Evolutionary conservation across 1,140 invertebrate genomes (phyloP).

Genomic region (Hylaeus anthracinus): DNA sequence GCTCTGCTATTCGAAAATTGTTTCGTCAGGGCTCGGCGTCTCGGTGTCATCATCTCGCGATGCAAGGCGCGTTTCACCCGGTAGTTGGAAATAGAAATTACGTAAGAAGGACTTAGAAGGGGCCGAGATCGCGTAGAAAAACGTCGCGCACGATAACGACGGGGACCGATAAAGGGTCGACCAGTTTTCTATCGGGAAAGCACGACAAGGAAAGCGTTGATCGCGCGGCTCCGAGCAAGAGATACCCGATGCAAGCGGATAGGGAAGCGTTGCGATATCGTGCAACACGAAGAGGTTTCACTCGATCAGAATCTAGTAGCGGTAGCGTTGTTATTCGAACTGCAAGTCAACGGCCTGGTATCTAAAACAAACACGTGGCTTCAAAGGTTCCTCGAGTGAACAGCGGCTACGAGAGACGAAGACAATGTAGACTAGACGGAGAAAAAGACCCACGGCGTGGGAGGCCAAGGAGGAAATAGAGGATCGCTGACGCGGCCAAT

Average conservation of each 20-base stretch:
- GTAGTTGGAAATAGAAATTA: background rate
- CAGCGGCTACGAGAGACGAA: conserved; percentile 51
- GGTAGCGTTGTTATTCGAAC: conserved; percentile 65
- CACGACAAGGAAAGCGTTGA: conserved; percentile 6
- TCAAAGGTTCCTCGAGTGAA: conserved; percentile 51
- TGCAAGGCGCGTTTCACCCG: background rate
- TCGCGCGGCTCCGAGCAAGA: background rate
- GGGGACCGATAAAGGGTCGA: background rate
- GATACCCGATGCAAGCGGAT: background rate
- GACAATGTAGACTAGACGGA: conserved; percentile 39
- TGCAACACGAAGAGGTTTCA: conserved; percentile 23
- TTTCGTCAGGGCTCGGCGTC: too few species aligned
- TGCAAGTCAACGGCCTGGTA: conserved; percentile 77
- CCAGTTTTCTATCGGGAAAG: conserved; percentile 1
- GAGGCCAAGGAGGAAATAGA: conserved; percentile 46
- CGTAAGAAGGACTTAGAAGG: background rate
- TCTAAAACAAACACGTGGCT: conserved; percentile 79
- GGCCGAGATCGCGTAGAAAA: background rate
- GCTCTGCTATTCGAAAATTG: too few species aligned
- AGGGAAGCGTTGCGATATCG: conserved; percentile 35
- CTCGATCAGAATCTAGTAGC: conserved; percentile 60
- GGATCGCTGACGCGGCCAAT: conserved; percentile 28
- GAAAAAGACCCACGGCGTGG: conserved; percentile 33
- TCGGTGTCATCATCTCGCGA: too few species aligned
- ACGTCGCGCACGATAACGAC: conserved; percentile 7